These are phyloP conservation scores for Phenganax marumi DNA, from an alignment of 92 coral and sea anemone species.

Conservation along the genomic window DNA sequence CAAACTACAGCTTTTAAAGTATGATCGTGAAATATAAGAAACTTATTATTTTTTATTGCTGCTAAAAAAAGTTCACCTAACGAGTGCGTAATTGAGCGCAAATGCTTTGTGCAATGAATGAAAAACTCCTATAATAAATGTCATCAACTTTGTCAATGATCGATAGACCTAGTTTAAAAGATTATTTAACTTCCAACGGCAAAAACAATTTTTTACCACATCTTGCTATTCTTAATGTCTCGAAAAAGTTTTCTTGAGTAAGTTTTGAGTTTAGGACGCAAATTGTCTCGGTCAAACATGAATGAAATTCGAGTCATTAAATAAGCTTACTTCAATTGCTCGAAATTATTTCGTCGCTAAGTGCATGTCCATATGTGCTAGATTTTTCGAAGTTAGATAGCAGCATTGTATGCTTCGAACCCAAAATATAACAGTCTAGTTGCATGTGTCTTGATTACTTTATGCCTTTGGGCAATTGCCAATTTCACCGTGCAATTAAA, in stretches of 20 bases:
- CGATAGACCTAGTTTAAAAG: background rate
- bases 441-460: background rate
- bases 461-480: background rate
- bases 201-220: no score
- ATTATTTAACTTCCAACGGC: no score
- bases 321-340: background rate
- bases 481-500: background rate
- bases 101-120: background rate
- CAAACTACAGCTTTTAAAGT: background rate
- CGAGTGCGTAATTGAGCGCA: background rate
- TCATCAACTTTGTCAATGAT: slow-evolving; percentile 12
- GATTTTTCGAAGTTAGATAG: background rate
- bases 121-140: background rate
- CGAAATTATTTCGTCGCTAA: slow-evolving; percentile 21
- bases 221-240: no score
- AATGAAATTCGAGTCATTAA: slow-evolving; percentile 8
- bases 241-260: background rate
- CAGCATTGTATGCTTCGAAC: background rate
- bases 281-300: background rate
- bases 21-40: background rate
- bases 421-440: background rate
- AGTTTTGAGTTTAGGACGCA: background rate
- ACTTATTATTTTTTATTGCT: background rate
- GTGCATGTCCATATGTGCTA: slow-evolving; percentile 9
- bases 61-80: background rate